A percentile compares a stretch with the other conserved stretches of the same genome.
Evolutionary conservation across 2,888 invertebrate species (phyloP).

Genomic region (Notodonta dromedarius): DNA sequence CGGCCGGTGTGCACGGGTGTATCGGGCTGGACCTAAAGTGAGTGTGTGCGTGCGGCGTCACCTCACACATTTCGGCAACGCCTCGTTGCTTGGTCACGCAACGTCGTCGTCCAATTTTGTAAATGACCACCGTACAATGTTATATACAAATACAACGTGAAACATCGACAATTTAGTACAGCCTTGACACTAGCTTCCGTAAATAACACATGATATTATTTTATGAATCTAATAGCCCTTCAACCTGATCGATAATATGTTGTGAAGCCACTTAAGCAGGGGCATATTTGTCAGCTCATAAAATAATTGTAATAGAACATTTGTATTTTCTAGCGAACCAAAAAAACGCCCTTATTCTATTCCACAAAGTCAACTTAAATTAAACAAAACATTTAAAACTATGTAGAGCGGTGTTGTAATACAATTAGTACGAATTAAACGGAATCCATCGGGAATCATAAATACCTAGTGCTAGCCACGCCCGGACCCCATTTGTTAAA

Average conservation of each 20-base stretch:
- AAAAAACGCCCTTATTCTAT: too few species aligned
- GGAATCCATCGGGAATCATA: conserved; percentile 27
- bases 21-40: conserved; percentile 38
- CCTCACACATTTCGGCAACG: conserved; percentile 68
- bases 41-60: conserved; percentile 52
- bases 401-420: too few species aligned
- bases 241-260: conserved; percentile 1
- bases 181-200: conserved; percentile 41
- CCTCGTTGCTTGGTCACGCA: conserved; percentile 71
- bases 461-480: too few species aligned
- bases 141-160: conserved; percentile 35
- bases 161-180: conserved; percentile 45
- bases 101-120: conserved; percentile 65
- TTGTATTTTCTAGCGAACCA: too few species aligned
- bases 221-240: conserved; percentile 2
- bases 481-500: conserved; percentile 3
- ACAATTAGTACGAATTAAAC: conserved; percentile 4
- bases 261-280: neutral
- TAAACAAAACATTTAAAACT: too few species aligned
- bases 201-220: conserved; percentile 13
- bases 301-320: too few species aligned
- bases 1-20: conserved; percentile 5
- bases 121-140: conserved; percentile 60
- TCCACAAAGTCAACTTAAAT: too few species aligned
- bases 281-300: conserved; percentile 1